Evolutionary conservation across 2,113 vertebrate genomes (phyloP), one percentile per base, ranked within the genome.

Genomic region (Osmerus eperlanus): DNA sequence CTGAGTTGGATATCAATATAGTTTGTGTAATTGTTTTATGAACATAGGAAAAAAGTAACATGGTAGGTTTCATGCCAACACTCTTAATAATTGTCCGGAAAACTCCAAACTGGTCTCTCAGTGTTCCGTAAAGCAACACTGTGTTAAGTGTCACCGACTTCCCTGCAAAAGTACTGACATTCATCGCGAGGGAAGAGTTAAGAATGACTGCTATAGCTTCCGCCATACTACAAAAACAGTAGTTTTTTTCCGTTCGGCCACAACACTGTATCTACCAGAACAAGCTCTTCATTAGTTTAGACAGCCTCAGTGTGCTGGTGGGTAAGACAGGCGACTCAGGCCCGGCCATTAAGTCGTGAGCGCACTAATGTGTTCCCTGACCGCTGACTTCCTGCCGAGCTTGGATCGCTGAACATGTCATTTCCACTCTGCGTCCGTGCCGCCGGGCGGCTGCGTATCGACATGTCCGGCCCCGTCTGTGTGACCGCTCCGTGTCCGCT

Each of bases 361-460:
- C 70, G 71, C 84, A 76, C 77, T 83, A 78, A 87, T 73, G 69
- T 28, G 73, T 87, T 89, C 88, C 82, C 70, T 83, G 88, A 79
- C 82, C 71, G 64, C 71, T 75, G 77, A 28, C 92, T 93, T 92
- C 93, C 92, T 89, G 1, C 18, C 68, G 68, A 18, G 16, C 76
- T 69, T 60, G 78, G 86, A 74, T 92, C 86, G 75, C 58, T 1
- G 74, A 79, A 83, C 71, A 87, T 74, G 83, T 86, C 83, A 64
- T 78, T 88, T 85, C 92, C 88, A 18, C 4, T 89, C 69, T 91
- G 84, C 84, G 94, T 94, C 93, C 92, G 91, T 3, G 87, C 88
- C 73, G 92, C 85, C 81, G 93, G 83, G 76, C 67, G 19, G 75
- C 74, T 7, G 36, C 55, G 92, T 88, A 84, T 89, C 87, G 82